Evolutionary conservation across 2,113 vertebrate species (phyloP).

Genomic region (Calyptommatus sinebrachiatus): DNA sequence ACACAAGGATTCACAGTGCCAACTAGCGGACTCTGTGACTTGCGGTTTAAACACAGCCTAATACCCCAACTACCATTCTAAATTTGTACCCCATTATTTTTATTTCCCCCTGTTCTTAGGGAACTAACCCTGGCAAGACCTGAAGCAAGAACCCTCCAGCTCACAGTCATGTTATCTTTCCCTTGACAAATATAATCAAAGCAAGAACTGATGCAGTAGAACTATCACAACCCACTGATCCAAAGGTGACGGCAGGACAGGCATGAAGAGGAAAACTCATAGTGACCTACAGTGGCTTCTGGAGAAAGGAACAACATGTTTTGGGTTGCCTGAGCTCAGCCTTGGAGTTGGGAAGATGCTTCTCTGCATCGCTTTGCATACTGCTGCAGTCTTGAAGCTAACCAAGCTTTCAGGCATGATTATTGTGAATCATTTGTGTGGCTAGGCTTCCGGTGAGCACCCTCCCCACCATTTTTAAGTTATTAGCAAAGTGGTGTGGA

Average conservation of each 20-base stretch:
- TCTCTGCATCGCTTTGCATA: neutral
- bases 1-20: too few relatives aligned
- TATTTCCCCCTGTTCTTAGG: neutral
- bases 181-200: neutral
- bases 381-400: neutral
- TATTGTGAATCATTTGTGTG: neutral
- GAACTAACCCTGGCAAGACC: neutral
- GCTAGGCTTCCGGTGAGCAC: neutral
- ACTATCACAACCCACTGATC: neutral
- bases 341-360: neutral
- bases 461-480: neutral
- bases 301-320: neutral
- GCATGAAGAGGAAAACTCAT: neutral
- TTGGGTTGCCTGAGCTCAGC: neutral
- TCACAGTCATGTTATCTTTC: neutral
- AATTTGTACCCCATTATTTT: neutral
- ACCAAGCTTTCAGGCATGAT: accelerated
- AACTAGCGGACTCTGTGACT: too few relatives aligned
- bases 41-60: neutral
- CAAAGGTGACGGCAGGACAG: neutral
- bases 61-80: neutral
- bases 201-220: neutral
- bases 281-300: neutral
- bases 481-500: constrained; percentile 4
- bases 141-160: neutral